Percentiles rank a stretch among this genome's conserved stretches.
Conservation (phyloP, 64 coral and sea anemone species). For the Stichodactyla mertensii region DNA sequence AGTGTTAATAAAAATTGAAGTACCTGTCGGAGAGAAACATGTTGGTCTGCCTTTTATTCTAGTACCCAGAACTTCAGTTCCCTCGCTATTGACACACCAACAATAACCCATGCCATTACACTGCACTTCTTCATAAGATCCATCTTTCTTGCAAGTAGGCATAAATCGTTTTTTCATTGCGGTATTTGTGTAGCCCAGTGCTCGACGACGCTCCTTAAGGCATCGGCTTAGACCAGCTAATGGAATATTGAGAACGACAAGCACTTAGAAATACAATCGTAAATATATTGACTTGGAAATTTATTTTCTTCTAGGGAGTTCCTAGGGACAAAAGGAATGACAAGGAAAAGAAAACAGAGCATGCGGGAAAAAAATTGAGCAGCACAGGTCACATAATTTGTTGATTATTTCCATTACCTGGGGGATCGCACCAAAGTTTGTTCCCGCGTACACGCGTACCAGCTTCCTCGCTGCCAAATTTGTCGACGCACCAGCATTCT, state of each 20-base stretch:
- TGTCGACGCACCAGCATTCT: slow-evolving; percentile 92
- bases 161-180: slow-evolving; percentile 39
- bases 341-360: too few relatives aligned
- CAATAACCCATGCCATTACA: slow-evolving; percentile 40
- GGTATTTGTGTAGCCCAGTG: slow-evolving; percentile 44
- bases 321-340: too few relatives aligned
- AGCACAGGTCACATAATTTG: too few relatives aligned
- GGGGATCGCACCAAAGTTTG: slow-evolving; percentile 65
- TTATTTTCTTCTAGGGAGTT: too few relatives aligned
- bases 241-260: background rate
- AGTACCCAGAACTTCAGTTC: slow-evolving; percentile 63
- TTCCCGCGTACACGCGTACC: slow-evolving; percentile 62
- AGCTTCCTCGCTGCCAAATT: slow-evolving; percentile 65
- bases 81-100: slow-evolving; percentile 82
- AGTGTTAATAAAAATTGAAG: background rate
- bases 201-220: slow-evolving; percentile 60
- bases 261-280: background rate
- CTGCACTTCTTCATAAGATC: slow-evolving; percentile 71
- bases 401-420: slow-evolving; percentile 28
- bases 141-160: slow-evolving; percentile 62
- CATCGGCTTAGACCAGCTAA: slow-evolving; percentile 68
- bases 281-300: background rate
- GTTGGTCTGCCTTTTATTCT: slow-evolving; percentile 43
- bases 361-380: too few relatives aligned
- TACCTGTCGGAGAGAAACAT: slow-evolving; percentile 53